Evolutionary conservation across 2,113 vertebrate species (phyloP).

Genomic region (Sphaerodactylus townsendi): DNA sequence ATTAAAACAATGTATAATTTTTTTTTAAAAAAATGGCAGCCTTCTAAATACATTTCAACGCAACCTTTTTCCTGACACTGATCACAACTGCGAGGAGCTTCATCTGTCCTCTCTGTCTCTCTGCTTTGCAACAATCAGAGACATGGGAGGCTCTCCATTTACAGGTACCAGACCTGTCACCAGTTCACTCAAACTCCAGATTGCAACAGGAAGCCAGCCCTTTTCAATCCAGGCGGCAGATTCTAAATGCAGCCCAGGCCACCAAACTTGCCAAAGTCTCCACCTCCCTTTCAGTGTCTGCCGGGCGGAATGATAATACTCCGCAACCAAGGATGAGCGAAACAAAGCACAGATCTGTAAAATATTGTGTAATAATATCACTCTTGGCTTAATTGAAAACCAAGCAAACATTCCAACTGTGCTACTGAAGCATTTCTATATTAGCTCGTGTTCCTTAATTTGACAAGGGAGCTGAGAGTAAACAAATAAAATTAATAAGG

Average conservation of each 20-base stretch:
- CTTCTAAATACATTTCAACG: too few species aligned
- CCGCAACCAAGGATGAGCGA: slow-evolving; percentile 14
- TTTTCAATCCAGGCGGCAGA: not conserved
- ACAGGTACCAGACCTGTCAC: not conserved
- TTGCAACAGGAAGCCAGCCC: not conserved
- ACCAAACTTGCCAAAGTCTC: not conserved
- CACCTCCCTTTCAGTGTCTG: not conserved
- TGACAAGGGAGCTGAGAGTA: slow-evolving; percentile 31
- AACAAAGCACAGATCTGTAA: slow-evolving; percentile 18
- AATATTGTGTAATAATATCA: slow-evolving; percentile 20
- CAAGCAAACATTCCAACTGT: slow-evolving; percentile 21
- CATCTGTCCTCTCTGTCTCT: not conserved
- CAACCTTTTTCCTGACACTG: not conserved
- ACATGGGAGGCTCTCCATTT: too few species aligned
- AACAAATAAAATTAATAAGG: slow-evolving; percentile 45
- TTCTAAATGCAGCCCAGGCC: not conserved
- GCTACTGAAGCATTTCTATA: slow-evolving; percentile 25
- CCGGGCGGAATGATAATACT: not conserved
- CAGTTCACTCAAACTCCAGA: not conserved
- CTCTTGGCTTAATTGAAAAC: slow-evolving; percentile 20
- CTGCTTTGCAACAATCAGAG: not conserved
- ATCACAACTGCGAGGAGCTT: not conserved
- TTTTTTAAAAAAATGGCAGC: too few species aligned
- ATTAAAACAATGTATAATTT: too few species aligned
- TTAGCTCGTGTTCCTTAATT: slow-evolving; percentile 39